phyloP scores from a whole-genome alignment of 2,888 invertebrate species.

The Candidula unifasciata region DNA sequence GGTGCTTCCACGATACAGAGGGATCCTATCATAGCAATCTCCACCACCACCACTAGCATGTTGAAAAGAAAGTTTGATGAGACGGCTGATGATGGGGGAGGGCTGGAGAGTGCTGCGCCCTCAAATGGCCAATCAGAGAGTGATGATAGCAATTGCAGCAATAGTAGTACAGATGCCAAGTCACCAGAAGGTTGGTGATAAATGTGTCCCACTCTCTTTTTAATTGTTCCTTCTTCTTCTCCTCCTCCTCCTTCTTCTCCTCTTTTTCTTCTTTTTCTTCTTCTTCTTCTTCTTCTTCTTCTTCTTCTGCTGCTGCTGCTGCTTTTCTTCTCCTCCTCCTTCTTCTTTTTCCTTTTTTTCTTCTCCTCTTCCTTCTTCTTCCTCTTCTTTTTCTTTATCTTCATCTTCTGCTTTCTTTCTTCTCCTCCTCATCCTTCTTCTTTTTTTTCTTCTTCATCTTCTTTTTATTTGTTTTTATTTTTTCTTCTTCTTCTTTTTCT shows the following conservation, averaged over 20 bases:
- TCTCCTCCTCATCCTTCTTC: neutral
- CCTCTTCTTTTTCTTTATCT: no score
- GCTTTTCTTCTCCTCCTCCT: no score
- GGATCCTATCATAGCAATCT: neutral
- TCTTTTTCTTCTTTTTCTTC: neutral
- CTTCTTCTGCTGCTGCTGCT: no score
- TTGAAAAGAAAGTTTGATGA: slow-evolving; percentile 70
- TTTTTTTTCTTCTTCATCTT: neutral
- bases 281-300: no score
- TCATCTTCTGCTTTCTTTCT: no score
- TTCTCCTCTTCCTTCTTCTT: neutral
- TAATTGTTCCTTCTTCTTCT: no score
- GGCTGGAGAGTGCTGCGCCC: slow-evolving; percentile 3
- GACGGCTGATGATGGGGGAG: slow-evolving; percentile 26
- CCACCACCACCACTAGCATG: slow-evolving; percentile 52
- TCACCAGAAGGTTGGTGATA: slow-evolving; percentile 49
- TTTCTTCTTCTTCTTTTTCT: no score
- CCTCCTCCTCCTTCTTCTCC: no score
- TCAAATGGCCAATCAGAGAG: slow-evolving; percentile 57
- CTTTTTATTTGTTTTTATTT: neutral
- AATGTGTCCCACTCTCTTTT: neutral
- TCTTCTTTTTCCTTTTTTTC: no score
- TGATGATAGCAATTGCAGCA: slow-evolving; percentile 66
- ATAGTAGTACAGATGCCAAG: slow-evolving; percentile 70
- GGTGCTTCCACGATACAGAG: neutral